phyloP scores from a whole-genome alignment of 2,113 vertebrate genomes.

The Triplophysa tibetana region DNA sequence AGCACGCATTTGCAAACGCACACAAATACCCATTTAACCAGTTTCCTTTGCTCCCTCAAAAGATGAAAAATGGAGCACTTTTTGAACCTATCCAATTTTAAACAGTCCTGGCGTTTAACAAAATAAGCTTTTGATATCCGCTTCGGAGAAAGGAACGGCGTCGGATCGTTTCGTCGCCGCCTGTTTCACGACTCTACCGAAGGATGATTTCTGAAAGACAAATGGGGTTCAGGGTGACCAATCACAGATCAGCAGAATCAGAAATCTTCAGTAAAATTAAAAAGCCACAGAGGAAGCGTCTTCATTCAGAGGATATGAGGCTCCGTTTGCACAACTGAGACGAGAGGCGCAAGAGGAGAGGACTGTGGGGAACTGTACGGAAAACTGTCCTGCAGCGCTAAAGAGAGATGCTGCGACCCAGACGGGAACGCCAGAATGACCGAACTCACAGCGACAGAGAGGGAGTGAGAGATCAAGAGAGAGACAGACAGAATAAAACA shows the following conservation, averaged over 20 bases:
- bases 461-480: slow-evolving; percentile 29
- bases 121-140: slow-evolving; percentile 23
- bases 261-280: not conserved
- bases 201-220: slow-evolving; percentile 17
- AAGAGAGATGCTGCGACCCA: slow-evolving; percentile 63
- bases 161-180: not conserved
- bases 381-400: slow-evolving; percentile 50
- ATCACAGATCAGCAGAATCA: not conserved
- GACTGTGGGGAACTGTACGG: slow-evolving; percentile 52
- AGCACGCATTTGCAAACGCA: not conserved
- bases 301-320: slow-evolving; percentile 55
- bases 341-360: slow-evolving; percentile 48
- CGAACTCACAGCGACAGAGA: slow-evolving; percentile 17
- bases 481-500: slow-evolving; percentile 21
- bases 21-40: not conserved
- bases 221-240: not conserved
- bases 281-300: slow-evolving; percentile 17
- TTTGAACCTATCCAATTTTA: too few species aligned
- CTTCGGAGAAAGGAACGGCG: not conserved
- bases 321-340: slow-evolving; percentile 54
- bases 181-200: not conserved
- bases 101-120: not conserved
- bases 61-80: not conserved
- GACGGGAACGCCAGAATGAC: slow-evolving; percentile 44
- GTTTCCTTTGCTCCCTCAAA: not conserved